Conservation (phyloP, 2,888 invertebrate genomes). For the Abrostola triplasia region DNA sequence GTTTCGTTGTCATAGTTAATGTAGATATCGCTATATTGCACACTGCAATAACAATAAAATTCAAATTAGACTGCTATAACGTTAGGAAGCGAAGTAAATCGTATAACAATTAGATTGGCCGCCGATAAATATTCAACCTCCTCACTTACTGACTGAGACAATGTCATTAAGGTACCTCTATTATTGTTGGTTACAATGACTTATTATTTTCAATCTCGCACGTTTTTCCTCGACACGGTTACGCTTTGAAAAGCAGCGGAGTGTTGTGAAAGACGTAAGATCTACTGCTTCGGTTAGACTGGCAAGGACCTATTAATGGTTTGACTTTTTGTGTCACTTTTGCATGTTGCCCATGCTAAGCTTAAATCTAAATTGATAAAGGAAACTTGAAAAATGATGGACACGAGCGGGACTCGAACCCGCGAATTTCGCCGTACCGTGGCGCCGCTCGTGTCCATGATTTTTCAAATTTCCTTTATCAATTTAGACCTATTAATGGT, state of each 20-base stretch:
- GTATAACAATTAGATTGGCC: not conserved
- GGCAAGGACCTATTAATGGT: not conserved
- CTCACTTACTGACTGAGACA: constrained; percentile 59
- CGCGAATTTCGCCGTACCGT: too few relatives aligned
- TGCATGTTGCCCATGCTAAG: not conserved
- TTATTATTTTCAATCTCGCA: constrained; percentile 83
- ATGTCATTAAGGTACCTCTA: constrained; percentile 63
- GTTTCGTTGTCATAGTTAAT: constrained; percentile 10
- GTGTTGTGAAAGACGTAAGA: constrained; percentile 75
- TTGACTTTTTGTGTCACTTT: not conserved
- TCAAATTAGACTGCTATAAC: constrained; percentile 11
- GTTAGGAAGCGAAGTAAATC: constrained; percentile 19
- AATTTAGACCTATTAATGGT: not conserved
- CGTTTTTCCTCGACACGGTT: constrained; percentile 86
- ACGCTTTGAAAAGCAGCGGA: constrained; percentile 71
- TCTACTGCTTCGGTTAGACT: constrained; percentile 12
- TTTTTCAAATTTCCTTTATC: too few relatives aligned
- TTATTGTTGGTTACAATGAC: constrained; percentile 72
- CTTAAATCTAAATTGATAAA: too few relatives aligned
- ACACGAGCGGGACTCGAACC: too few relatives aligned
- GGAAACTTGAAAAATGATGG: too few relatives aligned
- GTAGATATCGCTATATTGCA: constrained; percentile 16
- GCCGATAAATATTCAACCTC: constrained; percentile 26
- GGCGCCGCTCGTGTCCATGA: too few relatives aligned
- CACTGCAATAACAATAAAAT: constrained; percentile 20